Percentiles rank a stretch among this genome's conserved stretches.
These are phyloP conservation scores for Apus apus DNA, from an alignment of 2,113 vertebrate species.

Conservation along the genomic window DNA sequence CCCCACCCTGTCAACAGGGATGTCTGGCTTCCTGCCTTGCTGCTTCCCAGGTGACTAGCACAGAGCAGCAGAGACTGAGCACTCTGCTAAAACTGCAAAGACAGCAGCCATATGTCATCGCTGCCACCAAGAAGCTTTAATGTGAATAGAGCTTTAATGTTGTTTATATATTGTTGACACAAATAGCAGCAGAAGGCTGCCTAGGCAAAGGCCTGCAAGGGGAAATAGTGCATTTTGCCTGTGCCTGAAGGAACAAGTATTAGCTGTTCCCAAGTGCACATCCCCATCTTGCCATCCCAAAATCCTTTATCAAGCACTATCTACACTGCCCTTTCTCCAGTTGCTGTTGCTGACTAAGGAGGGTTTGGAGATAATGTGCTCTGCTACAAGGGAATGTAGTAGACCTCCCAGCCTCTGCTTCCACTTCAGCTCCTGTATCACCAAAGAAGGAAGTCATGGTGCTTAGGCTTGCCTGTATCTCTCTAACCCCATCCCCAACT, in stretches of 20 bases:
- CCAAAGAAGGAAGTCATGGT: not conserved
- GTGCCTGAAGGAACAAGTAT: not conserved
- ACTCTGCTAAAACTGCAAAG: not conserved
- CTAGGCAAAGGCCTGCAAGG: not conserved
- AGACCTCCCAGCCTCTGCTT: not conserved
- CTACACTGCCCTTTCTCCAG: not conserved
- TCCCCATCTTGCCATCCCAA: not conserved
- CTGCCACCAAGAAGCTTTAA: accelerated
- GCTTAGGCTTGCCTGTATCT: not conserved
- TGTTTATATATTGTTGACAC: not conserved
- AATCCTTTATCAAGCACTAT: not conserved
- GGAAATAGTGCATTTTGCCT: not conserved
- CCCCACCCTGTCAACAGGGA: not conserved
- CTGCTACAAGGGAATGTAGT: no score
- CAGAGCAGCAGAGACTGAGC: not conserved
- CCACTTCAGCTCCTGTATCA: not conserved
- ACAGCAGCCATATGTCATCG: not conserved
- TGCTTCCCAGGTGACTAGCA: not conserved
- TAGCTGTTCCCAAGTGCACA: not conserved
- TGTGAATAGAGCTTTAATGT: not conserved
- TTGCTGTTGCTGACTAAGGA: not conserved
- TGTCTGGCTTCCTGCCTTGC: not conserved
- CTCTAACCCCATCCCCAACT: not conserved
- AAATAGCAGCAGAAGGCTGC: not conserved
- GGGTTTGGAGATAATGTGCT: not conserved